Evolutionary conservation across 2,797 vertebrate species (phyloP), one percentile per base, ranked within the genome.

Genomic region (Sebastes hopkinsi): DNA sequence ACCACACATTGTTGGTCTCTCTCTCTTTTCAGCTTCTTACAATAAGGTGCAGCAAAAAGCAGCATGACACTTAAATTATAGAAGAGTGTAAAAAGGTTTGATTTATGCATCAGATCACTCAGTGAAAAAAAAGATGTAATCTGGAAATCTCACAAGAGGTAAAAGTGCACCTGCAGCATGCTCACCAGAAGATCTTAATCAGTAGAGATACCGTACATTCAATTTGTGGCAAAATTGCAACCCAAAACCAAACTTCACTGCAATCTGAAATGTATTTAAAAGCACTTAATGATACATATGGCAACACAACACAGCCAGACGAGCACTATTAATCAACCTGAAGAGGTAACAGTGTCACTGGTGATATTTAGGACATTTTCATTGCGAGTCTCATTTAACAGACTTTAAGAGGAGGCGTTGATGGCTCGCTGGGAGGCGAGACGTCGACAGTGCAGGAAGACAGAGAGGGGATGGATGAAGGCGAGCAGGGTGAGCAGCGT

Each of bases 401-500:
- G 13, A 60, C 56, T 72, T 88, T 67, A 92, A 6, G 68, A 81
- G 5, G 85, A 70, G 20, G 6, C 14, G 2, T 20, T 18, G 13
- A 67, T 60, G 36, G 36, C 36, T 75, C 90, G 78, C 70, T 81
- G 74, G 3, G 88, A 79, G 12, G 90, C 86, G 70, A 75, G 82
- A 2, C 27, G 9, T 2, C 80, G 92, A 84, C 96, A 97, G 84
- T 97, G 94, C 0, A 90, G 89, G 87, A 93, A 93, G 67, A 98
- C 94, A 4, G 85, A 94, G 78, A 96, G 3, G 0, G 98, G 98
- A 58, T 97, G 96, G 88, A 96, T 84, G 1, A 97, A 96, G 0
- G 97, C 96, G 74, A 97, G 32, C 32, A 97, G 87, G 70, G 92
- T 96, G 77, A 97, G 74, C 0, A 97, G 8, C 0, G 95, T 92